Conservation (phyloP, 2,113 vertebrate species). For the Chascanopsetta lugubris region DNA sequence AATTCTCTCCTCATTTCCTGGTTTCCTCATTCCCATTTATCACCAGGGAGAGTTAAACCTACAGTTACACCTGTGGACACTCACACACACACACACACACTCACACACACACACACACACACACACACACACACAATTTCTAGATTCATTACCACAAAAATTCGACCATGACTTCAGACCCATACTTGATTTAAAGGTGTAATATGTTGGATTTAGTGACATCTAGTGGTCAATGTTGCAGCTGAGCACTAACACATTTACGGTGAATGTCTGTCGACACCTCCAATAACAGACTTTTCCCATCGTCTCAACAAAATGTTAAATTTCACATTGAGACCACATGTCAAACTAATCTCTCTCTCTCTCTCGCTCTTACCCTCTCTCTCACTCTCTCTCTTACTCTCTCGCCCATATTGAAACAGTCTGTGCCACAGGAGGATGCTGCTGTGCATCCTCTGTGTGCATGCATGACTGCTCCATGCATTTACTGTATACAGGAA, state of each 20-base stretch:
- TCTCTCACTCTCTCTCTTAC: too few species aligned
- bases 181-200: too few species aligned
- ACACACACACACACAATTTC: not conserved
- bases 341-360: not conserved
- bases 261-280: too few species aligned
- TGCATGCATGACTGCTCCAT: slow-evolving; percentile 48
- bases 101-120: slow-evolving; percentile 5
- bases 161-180: too few species aligned
- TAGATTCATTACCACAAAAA: too few species aligned
- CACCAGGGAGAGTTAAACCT: slow-evolving; percentile 38
- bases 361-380: too few species aligned
- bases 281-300: not conserved
- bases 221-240: too few species aligned
- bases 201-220: too few species aligned
- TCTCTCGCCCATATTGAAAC: slow-evolving; percentile 2
- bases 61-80: slow-evolving; percentile 37
- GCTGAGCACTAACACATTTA: too few species aligned
- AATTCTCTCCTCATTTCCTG: slow-evolving; percentile 40
- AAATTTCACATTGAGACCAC: not conserved
- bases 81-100: slow-evolving; percentile 35
- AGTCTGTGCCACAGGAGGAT: slow-evolving; percentile 26
- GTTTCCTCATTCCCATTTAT: slow-evolving; percentile 49
- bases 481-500: slow-evolving; percentile 41
- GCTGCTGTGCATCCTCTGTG: not conserved
- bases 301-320: too few species aligned